Evolutionary conservation across 1,140 invertebrate genomes (phyloP).

Genomic region (Drosophila funebris): DNA sequence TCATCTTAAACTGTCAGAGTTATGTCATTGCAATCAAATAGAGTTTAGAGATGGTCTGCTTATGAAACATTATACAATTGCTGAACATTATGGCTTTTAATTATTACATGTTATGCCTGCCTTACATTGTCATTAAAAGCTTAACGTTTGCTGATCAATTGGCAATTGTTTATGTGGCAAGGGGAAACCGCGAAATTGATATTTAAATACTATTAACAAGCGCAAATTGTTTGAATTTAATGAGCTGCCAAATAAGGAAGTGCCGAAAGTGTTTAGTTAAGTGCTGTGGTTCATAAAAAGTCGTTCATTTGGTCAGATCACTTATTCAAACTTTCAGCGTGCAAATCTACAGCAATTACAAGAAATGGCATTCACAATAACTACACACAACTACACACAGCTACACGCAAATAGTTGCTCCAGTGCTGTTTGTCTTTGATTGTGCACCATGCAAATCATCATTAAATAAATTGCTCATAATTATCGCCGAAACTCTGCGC

Average conservation of each 20-base stretch:
- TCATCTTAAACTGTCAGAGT: slow-evolving; percentile 10
- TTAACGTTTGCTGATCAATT: background rate
- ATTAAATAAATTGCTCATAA: slow-evolving; percentile 45
- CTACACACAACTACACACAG: background rate
- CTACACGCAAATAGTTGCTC: background rate
- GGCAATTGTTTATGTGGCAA: background rate
- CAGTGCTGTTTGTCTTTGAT: slow-evolving; percentile 8
- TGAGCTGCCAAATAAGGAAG: slow-evolving; percentile 3
- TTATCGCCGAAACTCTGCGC: slow-evolving; percentile 19
- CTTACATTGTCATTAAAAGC: background rate
- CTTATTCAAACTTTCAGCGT: slow-evolving; percentile 3
- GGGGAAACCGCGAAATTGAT: background rate
- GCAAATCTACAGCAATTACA: background rate
- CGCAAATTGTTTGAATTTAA: background rate
- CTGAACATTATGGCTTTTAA: background rate
- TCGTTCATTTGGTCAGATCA: background rate
- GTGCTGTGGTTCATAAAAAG: slow-evolving; percentile 9
- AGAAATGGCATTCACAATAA: background rate
- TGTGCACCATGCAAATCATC: slow-evolving; percentile 27
- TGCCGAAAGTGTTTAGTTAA: background rate
- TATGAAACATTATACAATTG: background rate
- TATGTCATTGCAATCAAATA: background rate
- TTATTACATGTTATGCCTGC: background rate
- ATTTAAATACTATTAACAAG: slow-evolving; percentile 5
- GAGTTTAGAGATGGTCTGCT: background rate